Evolutionary conservation across 2,797 vertebrate species (phyloP).

Genomic region (Aulostomus chinensis): DNA sequence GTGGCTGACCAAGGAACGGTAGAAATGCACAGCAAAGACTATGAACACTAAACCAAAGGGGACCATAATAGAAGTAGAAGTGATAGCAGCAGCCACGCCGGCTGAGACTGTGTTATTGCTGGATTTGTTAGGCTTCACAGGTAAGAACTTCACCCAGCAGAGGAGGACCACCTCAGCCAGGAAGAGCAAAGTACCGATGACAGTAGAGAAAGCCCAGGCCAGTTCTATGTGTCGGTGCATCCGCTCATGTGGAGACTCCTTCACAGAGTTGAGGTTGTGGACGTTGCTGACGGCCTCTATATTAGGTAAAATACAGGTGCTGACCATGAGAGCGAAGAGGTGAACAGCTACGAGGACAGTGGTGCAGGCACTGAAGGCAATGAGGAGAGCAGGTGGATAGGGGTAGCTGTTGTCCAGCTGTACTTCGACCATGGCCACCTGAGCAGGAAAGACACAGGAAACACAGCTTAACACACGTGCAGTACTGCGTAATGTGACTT

Average conservation of each 20-base stretch:
- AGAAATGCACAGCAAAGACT: slow-evolving; percentile 97
- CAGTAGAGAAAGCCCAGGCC: slow-evolving; percentile 97
- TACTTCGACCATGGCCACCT: slow-evolving; percentile 99
- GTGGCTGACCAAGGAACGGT: slow-evolving; percentile 96
- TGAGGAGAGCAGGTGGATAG: slow-evolving; percentile 92
- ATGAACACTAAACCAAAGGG: slow-evolving; percentile 95
- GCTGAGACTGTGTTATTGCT: slow-evolving; percentile 81
- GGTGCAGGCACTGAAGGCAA: slow-evolving; percentile 98
- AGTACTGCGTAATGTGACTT: background rate
- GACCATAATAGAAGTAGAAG: slow-evolving; percentile 96
- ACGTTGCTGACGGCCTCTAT: slow-evolving; percentile 98
- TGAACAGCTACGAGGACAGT: slow-evolving; percentile 97
- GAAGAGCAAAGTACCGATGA: slow-evolving; percentile 96
- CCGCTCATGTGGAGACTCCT: slow-evolving; percentile 95
- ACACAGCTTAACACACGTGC: slow-evolving; percentile 8
- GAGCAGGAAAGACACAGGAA: slow-evolving; percentile 2
- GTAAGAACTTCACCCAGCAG: slow-evolving; percentile 98
- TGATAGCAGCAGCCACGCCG: slow-evolving; percentile 93
- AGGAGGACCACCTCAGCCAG: slow-evolving; percentile 95
- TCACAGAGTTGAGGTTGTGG: slow-evolving; percentile 97
- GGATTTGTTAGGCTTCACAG: slow-evolving; percentile 79
- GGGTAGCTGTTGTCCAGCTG: slow-evolving; percentile 89
- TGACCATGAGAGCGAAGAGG: slow-evolving; percentile 98
- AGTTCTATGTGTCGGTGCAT: slow-evolving; percentile 98
- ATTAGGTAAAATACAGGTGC: slow-evolving; percentile 97